Percentiles rank a stretch among this genome's conserved stretches.
Evolutionary conservation across 2,113 vertebrate species (phyloP).

Genomic region (Oryctolagus cuniculus): DNA sequence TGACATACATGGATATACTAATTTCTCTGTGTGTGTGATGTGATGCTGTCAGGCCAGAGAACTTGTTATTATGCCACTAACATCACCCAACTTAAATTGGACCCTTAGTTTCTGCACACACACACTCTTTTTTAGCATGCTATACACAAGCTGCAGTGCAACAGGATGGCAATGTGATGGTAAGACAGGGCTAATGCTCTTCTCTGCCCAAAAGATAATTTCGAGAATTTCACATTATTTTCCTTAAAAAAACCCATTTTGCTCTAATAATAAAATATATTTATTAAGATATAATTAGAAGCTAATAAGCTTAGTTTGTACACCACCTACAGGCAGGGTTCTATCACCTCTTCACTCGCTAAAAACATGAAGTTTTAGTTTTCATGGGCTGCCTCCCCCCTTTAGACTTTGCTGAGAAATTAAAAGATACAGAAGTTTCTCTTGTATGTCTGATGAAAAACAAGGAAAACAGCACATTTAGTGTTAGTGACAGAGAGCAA

Average conservation of each 20-base stretch:
- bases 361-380: slow-evolving; percentile 82
- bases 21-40: slow-evolving; percentile 70
- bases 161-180: slow-evolving; percentile 79
- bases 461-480: slow-evolving; percentile 85
- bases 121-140: slow-evolving; percentile 66
- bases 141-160: slow-evolving; percentile 83
- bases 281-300: slow-evolving; percentile 89
- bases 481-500: slow-evolving; percentile 89
- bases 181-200: slow-evolving; percentile 82
- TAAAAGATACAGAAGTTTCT: slow-evolving; percentile 82
- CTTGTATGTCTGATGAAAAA: slow-evolving; percentile 86
- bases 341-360: slow-evolving; percentile 80
- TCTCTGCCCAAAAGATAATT: slow-evolving; percentile 83
- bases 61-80: slow-evolving; percentile 72
- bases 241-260: slow-evolving; percentile 81
- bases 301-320: slow-evolving; percentile 87
- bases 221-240: slow-evolving; percentile 81
- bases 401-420: slow-evolving; percentile 70
- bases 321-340: slow-evolving; percentile 81
- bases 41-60: slow-evolving; percentile 74
- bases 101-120: slow-evolving; percentile 78
- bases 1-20: slow-evolving; percentile 79
- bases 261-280: slow-evolving; percentile 89
- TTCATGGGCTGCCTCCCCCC: slow-evolving; percentile 61
- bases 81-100: slow-evolving; percentile 74